phyloP scores from a whole-genome alignment of 2,113 vertebrate genomes.

The Equus przewalskii region DNA sequence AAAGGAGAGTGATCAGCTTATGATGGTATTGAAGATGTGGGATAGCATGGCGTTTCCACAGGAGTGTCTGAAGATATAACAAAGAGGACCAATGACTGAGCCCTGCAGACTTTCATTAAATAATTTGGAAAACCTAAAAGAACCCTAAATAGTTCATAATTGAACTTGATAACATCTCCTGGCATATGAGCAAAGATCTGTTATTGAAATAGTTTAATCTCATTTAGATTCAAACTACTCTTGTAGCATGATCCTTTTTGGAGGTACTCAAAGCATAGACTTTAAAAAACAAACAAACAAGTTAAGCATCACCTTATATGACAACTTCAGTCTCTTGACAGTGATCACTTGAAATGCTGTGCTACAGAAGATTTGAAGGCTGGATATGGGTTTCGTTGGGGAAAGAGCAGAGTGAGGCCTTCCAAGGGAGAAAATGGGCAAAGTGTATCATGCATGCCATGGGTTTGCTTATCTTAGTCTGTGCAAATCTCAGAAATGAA shows the following conservation, averaged over 20 bases:
- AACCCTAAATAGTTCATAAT: neutral
- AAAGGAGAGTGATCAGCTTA: neutral
- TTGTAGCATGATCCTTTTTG: neutral
- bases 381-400: neutral
- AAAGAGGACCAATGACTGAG: neutral
- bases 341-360: neutral
- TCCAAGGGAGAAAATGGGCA: rapidly evolving
- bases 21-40: neutral
- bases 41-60: neutral
- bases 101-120: neutral
- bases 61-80: neutral
- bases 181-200: neutral
- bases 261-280: neutral
- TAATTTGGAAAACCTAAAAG: neutral
- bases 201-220: neutral
- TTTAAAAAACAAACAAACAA: neutral
- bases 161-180: neutral
- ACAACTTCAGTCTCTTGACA: neutral
- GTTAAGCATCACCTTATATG: neutral
- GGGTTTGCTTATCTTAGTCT: neutral
- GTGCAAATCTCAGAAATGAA: neutral
- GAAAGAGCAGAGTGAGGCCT: neutral
- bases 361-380: too few species aligned
- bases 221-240: neutral
- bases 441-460: rapidly evolving